These are phyloP conservation scores for Lethrus apterus DNA, from an alignment of 1,140 invertebrate species.

Conservation along the genomic window DNA sequence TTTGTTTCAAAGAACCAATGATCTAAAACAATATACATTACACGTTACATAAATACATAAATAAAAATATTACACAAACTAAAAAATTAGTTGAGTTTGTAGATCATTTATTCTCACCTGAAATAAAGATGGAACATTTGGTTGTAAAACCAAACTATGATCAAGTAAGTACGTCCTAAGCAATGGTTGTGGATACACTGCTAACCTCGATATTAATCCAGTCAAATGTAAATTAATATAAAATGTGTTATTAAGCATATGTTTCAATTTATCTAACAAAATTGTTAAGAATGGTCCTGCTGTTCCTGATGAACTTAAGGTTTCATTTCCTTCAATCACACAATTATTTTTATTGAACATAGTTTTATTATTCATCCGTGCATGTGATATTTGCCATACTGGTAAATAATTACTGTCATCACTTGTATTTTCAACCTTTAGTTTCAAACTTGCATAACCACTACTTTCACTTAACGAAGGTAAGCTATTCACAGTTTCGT, in stretches of 20 bases:
- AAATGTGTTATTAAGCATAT: conserved; percentile 77
- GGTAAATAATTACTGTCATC: conserved; percentile 21
- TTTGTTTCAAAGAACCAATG: conserved; percentile 62
- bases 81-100: conserved; percentile 1
- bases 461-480: conserved; percentile 73
- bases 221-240: conserved; percentile 85
- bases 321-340: conserved; percentile 21
- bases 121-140: conserved; percentile 82
- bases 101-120: conserved; percentile 53
- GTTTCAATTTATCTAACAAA: conserved; percentile 74
- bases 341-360: conserved; percentile 8
- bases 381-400: conserved; percentile 41
- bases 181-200: conserved; percentile 81
- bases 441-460: conserved; percentile 75
- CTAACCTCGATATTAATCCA: conserved; percentile 76
- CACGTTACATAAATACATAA: conserved; percentile 1
- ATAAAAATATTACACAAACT: neutral
- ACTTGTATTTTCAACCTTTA: conserved; percentile 48
- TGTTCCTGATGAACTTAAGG: conserved; percentile 27
- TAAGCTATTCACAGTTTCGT: conserved; percentile 47
- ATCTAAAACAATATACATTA: conserved; percentile 28
- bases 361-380: conserved; percentile 22
- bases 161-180: conserved; percentile 82
- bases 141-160: conserved; percentile 78
- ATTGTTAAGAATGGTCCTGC: conserved; percentile 77